Conservation (phyloP, 2,888 invertebrate genomes). For the Aspidapion aeneum region DNA sequence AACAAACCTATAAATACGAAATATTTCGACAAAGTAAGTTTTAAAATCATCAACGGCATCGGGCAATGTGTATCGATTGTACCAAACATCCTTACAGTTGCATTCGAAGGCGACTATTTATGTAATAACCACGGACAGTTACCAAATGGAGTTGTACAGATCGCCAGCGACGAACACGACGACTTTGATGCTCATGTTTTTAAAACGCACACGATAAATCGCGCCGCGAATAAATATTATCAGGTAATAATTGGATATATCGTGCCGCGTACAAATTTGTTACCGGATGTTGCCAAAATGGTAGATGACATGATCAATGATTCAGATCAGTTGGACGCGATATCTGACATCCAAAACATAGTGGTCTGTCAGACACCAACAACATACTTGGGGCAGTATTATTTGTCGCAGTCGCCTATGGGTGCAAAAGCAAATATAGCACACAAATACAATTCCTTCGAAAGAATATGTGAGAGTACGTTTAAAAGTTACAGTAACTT, state of each 20-base stretch:
- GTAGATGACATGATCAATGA: neutral
- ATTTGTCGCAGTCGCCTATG: neutral
- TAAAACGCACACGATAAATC: slow-evolving; percentile 2
- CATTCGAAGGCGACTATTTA: neutral
- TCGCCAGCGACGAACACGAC: slow-evolving; percentile 3
- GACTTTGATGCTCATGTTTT: slow-evolving; percentile 1
- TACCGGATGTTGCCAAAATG: neutral
- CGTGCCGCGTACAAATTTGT: neutral
- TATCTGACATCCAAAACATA: neutral
- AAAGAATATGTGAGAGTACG: no score
- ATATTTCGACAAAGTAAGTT: slow-evolving; percentile 2
- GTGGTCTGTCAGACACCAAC: neutral
- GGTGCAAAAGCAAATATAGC: neutral
- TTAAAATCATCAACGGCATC: slow-evolving; percentile 5
- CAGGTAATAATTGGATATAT: neutral
- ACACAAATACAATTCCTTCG: neutral
- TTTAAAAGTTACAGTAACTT: no score
- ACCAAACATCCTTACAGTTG: slow-evolving; percentile 6
- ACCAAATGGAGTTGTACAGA: slow-evolving; percentile 4
- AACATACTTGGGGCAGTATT: neutral
- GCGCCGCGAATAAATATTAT: neutral
- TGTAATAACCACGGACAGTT: slow-evolving; percentile 4
- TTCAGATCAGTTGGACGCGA: neutral
- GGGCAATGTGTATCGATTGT: slow-evolving; percentile 6
- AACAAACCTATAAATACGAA: slow-evolving; percentile 8